These are phyloP conservation scores for Octonoba sinensis DNA, from an alignment of 2,888 invertebrate genomes.

Conservation along the genomic window DNA sequence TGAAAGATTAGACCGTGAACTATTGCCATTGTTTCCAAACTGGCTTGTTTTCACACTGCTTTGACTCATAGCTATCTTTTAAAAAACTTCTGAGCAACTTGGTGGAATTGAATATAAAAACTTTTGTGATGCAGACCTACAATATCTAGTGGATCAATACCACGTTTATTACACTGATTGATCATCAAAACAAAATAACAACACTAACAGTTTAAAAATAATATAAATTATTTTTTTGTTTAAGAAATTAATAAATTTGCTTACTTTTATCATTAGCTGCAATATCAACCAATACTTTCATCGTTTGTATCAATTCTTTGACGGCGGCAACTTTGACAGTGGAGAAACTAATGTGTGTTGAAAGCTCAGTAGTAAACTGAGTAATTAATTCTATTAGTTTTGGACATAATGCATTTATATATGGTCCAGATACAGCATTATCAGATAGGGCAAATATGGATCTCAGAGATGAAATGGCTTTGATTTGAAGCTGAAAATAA, in stretches of 20 bases:
- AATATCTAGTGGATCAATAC: no score
- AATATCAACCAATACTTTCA: conserved; percentile 81
- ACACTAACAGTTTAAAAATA: no score
- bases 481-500: conserved; percentile 77
- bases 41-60: no score
- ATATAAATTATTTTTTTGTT: no score
- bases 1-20: no score
- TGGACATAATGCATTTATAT: conserved; percentile 85
- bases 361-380: conserved; percentile 78
- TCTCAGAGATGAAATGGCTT: conserved; percentile 83
- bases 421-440: conserved; percentile 80
- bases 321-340: conserved; percentile 81
- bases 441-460: conserved; percentile 83
- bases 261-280: conserved; percentile 84
- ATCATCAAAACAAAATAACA: no score
- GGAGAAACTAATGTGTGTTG: conserved; percentile 75
- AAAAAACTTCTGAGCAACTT: no score
- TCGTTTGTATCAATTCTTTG: conserved; percentile 80
- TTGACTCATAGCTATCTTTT: no score
- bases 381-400: conserved; percentile 77
- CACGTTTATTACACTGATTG: no score
- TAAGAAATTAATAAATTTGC: conserved; percentile 70
- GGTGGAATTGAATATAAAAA: no score
- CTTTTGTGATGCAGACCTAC: no score
- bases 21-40: no score